Base-by-base conservation (phyloP, 2,113 vertebrate species). In the Syngnathus floridae region DNA sequence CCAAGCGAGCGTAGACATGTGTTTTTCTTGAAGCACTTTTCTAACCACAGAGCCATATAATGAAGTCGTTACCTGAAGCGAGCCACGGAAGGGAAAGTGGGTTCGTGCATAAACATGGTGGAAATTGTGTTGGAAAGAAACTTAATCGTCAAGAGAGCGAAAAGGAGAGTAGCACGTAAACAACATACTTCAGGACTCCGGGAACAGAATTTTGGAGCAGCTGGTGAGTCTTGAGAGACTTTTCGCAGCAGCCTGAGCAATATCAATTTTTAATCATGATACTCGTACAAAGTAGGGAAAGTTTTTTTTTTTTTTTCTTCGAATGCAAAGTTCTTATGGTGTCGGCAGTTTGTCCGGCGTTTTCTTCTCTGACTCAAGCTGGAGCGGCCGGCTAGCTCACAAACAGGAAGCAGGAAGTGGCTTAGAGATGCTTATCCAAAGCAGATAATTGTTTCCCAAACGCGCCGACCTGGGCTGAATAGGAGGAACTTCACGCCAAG, bases 321-420 rank as follows among this genome's bases (percentile, higher is more conserved):
- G 16, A 36, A 35, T 22, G 17, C 26, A 31, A 31, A 31, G 26
- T 31, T 31, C 26, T 31, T 31, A 31, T 31, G 26, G 26, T 31
- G 26, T 31, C 26, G 31, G 43, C 45, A 72, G 71, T 64, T 69
- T 74, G 81, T 69, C 54, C 41, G 49, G 38, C 31, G 64, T 37
- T 38, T 62, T 64, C 67, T 72, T 55, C 82, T 64, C 84, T 84
- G 75, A 78, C 70, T 75, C 74, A 76, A 74, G 61, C 65, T 70
- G 67, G 22, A 73, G 19, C 70, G 45, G 43, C 62, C 70, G 54
- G 35, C 60, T 41, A 71, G 73, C 82, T 62, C 72, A 71, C 73
- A 87, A 90, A 90, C 85, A 88, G 86, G 87, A 90, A 84, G 67
- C 54, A 69, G 85, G 86, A 86, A 88, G 71, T 78, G 1, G 43